Conservation (phyloP, 2,888 invertebrate species). For the Ochlodes sylvanus region DNA sequence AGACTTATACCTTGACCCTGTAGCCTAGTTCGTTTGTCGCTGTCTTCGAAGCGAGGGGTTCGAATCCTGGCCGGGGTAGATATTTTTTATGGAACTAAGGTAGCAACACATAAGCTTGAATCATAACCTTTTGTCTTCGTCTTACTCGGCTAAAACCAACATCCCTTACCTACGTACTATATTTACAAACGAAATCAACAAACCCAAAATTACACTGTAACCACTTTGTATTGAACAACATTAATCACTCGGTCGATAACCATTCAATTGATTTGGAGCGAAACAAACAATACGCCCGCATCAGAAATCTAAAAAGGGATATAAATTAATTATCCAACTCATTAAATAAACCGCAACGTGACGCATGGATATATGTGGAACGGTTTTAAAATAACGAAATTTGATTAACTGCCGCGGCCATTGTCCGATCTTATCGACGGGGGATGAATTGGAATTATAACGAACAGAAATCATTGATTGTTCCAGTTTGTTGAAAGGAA, state of each 20-base stretch:
- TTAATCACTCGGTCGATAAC: neutral
- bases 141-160: too few relatives aligned
- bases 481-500: neutral
- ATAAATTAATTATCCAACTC: constrained; percentile 47
- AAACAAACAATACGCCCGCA: constrained; percentile 27
- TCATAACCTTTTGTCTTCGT: too few relatives aligned
- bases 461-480: neutral
- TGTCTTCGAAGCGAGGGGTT: too few relatives aligned
- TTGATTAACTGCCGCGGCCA: constrained; percentile 45
- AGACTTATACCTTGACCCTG: too few relatives aligned
- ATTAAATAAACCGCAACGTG: constrained; percentile 37
- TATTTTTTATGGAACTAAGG: too few relatives aligned
- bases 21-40: too few relatives aligned
- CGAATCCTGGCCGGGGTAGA: too few relatives aligned
- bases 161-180: too few relatives aligned
- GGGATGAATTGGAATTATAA: constrained; percentile 8
- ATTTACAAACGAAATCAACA: too few relatives aligned
- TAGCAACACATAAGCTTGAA: too few relatives aligned
- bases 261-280: constrained; percentile 9
- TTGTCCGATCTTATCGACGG: constrained; percentile 71
- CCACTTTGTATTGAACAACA: too few relatives aligned
- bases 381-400: constrained; percentile 24
- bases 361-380: constrained; percentile 10
- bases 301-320: constrained; percentile 35
- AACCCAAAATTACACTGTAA: too few relatives aligned